phyloP scores from a whole-genome alignment of 2,888 invertebrate species.

The Archips crataeganus region DNA sequence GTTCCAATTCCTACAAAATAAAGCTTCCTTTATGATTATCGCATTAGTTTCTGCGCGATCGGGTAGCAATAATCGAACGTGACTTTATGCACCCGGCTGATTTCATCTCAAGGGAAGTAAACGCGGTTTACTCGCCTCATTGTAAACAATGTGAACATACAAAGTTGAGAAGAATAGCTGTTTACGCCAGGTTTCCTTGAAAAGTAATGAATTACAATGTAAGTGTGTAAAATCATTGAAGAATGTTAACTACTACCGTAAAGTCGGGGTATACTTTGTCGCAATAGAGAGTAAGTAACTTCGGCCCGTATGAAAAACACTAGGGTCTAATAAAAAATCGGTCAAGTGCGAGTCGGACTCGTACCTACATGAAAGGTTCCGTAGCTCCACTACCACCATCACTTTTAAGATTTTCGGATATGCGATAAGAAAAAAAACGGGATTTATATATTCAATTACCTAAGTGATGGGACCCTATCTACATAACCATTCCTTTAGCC shows the following conservation, averaged over 20 bases:
- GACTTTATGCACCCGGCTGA: slow-evolving; percentile 31
- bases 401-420: no score
- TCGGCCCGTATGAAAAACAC: no score
- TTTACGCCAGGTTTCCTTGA: not conserved
- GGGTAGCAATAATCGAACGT: slow-evolving; percentile 36
- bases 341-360: no score
- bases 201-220: not conserved
- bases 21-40: slow-evolving; percentile 13
- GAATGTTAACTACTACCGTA: not conserved
- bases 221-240: not conserved
- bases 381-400: no score
- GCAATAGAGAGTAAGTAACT: no score
- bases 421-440: no score
- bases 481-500: no score
- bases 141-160: not conserved
- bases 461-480: no score
- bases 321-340: no score
- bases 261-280: no score
- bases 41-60: slow-evolving; percentile 21
- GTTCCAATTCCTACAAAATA: not conserved
- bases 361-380: no score
- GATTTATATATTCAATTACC: no score
- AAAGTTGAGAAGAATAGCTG: not conserved
- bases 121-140: slow-evolving; percentile 7
- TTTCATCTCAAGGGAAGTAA: slow-evolving; percentile 23